Percentiles rank a stretch among this genome's conserved stretches.
Evolutionary conservation across 92 coral and sea anemone species (phyloP).

Genomic region (Porites cylindrica): DNA sequence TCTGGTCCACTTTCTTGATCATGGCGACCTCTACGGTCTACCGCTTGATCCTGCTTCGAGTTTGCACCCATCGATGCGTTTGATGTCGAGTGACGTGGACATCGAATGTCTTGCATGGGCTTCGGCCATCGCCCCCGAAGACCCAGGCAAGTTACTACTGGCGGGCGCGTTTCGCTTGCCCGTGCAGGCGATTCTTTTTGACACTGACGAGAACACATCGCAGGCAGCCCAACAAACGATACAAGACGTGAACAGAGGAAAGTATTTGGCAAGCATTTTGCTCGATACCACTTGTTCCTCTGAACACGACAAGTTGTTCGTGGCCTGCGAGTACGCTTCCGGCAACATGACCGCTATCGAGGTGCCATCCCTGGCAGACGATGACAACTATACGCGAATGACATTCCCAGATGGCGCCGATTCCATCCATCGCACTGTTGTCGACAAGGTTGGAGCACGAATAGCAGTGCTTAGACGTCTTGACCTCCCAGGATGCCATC

Average conservation of each 20-base stretch:
- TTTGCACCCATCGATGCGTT: no score
- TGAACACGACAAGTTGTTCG: neutral
- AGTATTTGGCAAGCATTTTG: neutral
- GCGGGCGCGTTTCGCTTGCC: no score
- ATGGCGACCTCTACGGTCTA: no score
- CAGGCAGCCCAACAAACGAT: neutral
- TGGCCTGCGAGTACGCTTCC: slow-evolving; percentile 9
- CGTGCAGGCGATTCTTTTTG: no score
- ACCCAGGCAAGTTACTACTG: no score
- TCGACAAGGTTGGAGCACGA: slow-evolving; percentile 18
- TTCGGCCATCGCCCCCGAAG: no score
- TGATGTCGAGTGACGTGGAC: no score
- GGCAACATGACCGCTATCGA: slow-evolving; percentile 7
- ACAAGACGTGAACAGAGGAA: neutral
- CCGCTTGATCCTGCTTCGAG: no score
- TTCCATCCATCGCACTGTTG: neutral
- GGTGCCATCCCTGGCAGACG: neutral
- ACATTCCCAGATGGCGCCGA: slow-evolving; percentile 8
- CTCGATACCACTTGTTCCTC: neutral
- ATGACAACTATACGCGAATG: slow-evolving; percentile 8
- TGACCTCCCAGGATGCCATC: neutral
- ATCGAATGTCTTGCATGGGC: no score
- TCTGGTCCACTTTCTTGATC: no score
- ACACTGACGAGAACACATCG: no score
- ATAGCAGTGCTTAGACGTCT: slow-evolving; percentile 12